These are phyloP conservation scores for Pseudolaguvia tuberculata DNA, from an alignment of 2,113 vertebrate species.

Conservation along the genomic window DNA sequence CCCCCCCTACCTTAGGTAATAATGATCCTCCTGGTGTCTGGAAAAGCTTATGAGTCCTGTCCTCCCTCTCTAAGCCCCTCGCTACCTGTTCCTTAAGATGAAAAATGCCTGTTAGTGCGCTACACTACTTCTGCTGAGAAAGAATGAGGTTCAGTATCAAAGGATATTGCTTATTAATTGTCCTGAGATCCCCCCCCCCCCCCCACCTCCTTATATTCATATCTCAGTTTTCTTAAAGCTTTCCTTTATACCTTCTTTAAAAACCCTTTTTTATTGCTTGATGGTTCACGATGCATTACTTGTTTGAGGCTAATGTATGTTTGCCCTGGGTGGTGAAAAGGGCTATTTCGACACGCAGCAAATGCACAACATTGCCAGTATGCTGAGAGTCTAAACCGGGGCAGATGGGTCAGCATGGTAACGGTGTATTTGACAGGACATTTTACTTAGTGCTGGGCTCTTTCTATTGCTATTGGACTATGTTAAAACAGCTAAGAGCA, in stretches of 20 bases:
- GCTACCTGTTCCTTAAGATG: constrained; percentile 14
- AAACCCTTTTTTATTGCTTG: not conserved
- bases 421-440: not conserved
- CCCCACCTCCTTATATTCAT: no score
- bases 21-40: not conserved
- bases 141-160: constrained; percentile 18
- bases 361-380: not conserved
- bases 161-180: constrained; percentile 40
- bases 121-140: not conserved
- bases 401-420: not conserved
- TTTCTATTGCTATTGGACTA: not conserved
- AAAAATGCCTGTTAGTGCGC: constrained; percentile 28
- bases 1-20: no score
- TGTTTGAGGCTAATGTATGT: not conserved
- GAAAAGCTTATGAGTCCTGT: not conserved
- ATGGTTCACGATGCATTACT: constrained; percentile 11
- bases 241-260: not conserved
- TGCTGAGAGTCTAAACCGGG: not conserved
- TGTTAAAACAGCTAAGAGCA: not conserved
- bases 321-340: not conserved
- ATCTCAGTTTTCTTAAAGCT: no score
- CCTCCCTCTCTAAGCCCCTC: not conserved
- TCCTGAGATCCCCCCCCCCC: no score
- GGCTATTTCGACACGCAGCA: constrained; percentile 4
- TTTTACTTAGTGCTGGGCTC: constrained; percentile 3